Evolutionary conservation across 2,888 invertebrate genomes (phyloP).

Genomic region (Hemaris fuciformis): DNA sequence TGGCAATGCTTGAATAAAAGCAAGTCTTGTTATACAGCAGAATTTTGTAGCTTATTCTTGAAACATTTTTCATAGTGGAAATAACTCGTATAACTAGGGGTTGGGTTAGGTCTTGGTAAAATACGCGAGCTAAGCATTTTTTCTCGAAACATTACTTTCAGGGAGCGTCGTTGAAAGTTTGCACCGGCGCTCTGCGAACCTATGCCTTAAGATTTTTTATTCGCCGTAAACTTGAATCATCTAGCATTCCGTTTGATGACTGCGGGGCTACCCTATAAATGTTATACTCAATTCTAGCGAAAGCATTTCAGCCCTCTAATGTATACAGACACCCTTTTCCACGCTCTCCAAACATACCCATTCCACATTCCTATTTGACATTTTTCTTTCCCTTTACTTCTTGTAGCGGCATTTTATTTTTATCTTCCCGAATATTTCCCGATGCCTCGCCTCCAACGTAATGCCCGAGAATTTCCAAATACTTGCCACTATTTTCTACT

Average conservation of each 20-base stretch:
- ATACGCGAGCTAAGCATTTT: not conserved
- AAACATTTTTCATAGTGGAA: not conserved
- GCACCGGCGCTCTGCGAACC: not conserved
- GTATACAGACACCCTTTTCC: constrained; percentile 41
- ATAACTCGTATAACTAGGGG: not conserved
- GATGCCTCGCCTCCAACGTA: constrained; percentile 43
- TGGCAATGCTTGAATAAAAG: not conserved
- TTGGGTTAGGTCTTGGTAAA: not conserved
- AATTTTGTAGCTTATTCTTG: not conserved
- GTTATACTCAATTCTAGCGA: constrained; percentile 40
- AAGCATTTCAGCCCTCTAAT: constrained; percentile 41
- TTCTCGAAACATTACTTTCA: not conserved
- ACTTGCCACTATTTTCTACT: constrained; percentile 44
- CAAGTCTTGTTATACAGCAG: not conserved
- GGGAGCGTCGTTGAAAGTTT: not conserved
- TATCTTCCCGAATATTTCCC: constrained; percentile 62
- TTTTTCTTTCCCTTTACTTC: constrained; percentile 51
- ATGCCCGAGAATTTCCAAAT: constrained; percentile 55
- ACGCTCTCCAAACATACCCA: constrained; percentile 50
- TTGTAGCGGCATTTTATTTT: constrained; percentile 62
- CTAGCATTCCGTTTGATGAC: constrained; percentile 31
- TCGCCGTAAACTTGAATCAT: constrained; percentile 22
- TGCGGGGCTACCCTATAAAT: constrained; percentile 25
- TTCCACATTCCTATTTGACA: constrained; percentile 54
- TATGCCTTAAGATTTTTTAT: constrained; percentile 9